A percentile compares a stretch with the other conserved stretches of the same genome.
phyloP scores from a whole-genome alignment of 2,797 vertebrate genomes.

The Microchirus variegatus region DNA sequence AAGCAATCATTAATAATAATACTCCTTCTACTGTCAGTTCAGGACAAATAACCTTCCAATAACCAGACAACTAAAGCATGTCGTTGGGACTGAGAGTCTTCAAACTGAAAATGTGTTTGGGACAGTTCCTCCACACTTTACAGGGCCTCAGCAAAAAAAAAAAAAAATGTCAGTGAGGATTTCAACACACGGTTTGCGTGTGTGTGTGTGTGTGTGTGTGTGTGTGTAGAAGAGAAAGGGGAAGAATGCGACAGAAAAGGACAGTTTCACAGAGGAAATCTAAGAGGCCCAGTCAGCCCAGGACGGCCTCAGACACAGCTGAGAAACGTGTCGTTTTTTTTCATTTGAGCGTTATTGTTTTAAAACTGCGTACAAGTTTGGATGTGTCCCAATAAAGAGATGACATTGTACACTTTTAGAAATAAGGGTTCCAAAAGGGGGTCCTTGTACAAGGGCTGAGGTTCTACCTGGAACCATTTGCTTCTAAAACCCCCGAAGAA shows the following conservation, averaged over 20 bases:
- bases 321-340: background rate
- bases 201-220: background rate
- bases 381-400: too few species aligned
- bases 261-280: constrained; percentile 63
- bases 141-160: constrained; percentile 16
- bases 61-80: too few species aligned
- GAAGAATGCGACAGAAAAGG: constrained; percentile 55
- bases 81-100: background rate
- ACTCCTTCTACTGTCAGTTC: too few species aligned
- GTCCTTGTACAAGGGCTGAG: too few species aligned
- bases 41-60: too few species aligned
- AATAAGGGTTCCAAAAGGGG: too few species aligned
- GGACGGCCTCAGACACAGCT: background rate
- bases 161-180: constrained; percentile 23
- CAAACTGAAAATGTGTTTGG: constrained; percentile 7
- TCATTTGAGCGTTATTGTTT: too few species aligned
- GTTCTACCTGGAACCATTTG: too few species aligned
- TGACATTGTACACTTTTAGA: too few species aligned
- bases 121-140: constrained; percentile 8
- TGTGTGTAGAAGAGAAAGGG: constrained; percentile 46
- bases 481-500: too few species aligned
- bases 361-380: too few species aligned
- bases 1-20: too few species aligned
- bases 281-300: constrained; percentile 3
- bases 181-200: constrained; percentile 22